phyloP scores from a whole-genome alignment of 2,888 invertebrate species.

The Merodon equestris region DNA sequence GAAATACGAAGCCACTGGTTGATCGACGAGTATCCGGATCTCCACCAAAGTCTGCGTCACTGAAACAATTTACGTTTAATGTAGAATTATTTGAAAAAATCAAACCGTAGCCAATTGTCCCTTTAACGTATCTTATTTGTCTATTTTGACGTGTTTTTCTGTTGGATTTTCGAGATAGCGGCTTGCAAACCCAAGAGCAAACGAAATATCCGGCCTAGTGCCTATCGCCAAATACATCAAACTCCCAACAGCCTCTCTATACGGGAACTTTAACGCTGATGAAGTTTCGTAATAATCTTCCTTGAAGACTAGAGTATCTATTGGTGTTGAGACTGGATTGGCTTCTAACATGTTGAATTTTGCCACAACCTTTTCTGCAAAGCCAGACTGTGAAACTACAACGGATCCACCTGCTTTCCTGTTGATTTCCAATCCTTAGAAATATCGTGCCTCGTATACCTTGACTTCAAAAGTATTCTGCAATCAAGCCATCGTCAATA shows the following conservation, averaged over 20 bases:
- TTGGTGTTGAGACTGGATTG: conserved; percentile 20
- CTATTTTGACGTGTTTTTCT: no score
- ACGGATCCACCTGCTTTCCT: not conserved
- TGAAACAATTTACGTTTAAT: conserved; percentile 29
- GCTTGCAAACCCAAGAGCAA: conserved; percentile 42
- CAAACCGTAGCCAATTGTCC: conserved; percentile 22
- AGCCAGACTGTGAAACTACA: conserved; percentile 5
- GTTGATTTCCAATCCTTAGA: conserved; percentile 2
- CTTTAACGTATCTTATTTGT: no score
- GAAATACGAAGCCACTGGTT: conserved; percentile 51
- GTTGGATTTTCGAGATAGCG: conserved; percentile 27
- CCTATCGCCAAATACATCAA: no score
- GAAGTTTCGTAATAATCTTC: not conserved
- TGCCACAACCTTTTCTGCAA: not conserved
- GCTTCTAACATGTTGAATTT: conserved; percentile 23
- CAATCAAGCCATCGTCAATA: conserved; percentile 30
- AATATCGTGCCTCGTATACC: conserved; percentile 4
- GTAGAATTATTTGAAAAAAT: conserved; percentile 15
- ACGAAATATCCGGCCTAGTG: conserved; percentile 44
- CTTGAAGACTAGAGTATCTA: not conserved
- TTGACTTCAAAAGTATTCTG: conserved; percentile 15
- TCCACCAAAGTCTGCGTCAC: conserved; percentile 59
- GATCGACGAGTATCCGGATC: conserved; percentile 52
- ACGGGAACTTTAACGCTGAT: not conserved
- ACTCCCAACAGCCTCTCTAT: no score